Evolutionary conservation across 2,797 vertebrate genomes (phyloP).

Genomic region (Amniataba percoides): DNA sequence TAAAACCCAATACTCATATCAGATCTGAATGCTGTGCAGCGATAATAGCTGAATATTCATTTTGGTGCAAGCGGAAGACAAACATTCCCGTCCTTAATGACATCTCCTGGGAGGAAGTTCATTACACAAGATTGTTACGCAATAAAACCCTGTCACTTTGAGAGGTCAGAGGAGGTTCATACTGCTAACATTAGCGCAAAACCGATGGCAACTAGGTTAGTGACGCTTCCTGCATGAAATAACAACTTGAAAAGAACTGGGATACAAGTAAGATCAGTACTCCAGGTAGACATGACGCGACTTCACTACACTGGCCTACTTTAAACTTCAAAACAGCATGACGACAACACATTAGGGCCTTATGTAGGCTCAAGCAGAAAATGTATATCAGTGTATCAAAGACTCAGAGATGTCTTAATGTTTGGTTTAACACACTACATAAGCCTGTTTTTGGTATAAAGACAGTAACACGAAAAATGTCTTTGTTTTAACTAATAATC

Average conservation of each 20-base stretch:
- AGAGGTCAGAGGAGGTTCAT: slow-evolving; percentile 83
- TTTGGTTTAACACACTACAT: background rate
- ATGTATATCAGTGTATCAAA: background rate
- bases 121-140: slow-evolving; percentile 80
- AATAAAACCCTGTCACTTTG: slow-evolving; percentile 80
- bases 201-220: slow-evolving; percentile 72
- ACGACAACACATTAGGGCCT: slow-evolving; percentile 23
- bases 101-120: slow-evolving; percentile 84
- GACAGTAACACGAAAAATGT: background rate
- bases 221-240: slow-evolving; percentile 71
- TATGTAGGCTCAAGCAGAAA: slow-evolving; percentile 12
- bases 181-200: slow-evolving; percentile 71
- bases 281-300: slow-evolving; percentile 56
- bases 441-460: background rate
- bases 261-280: slow-evolving; percentile 51
- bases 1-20: slow-evolving; percentile 74
- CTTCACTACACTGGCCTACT: slow-evolving; percentile 62
- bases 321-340: slow-evolving; percentile 39
- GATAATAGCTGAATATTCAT: slow-evolving; percentile 84
- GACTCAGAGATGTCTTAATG: background rate
- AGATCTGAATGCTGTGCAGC: slow-evolving; percentile 76
- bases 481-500: background rate
- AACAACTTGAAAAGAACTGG: slow-evolving; percentile 61
- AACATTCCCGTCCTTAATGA: slow-evolving; percentile 85
- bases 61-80: slow-evolving; percentile 81